Evolutionary conservation across 2,797 vertebrate species (phyloP).

Genomic region (Jordanella pulchra): DNA sequence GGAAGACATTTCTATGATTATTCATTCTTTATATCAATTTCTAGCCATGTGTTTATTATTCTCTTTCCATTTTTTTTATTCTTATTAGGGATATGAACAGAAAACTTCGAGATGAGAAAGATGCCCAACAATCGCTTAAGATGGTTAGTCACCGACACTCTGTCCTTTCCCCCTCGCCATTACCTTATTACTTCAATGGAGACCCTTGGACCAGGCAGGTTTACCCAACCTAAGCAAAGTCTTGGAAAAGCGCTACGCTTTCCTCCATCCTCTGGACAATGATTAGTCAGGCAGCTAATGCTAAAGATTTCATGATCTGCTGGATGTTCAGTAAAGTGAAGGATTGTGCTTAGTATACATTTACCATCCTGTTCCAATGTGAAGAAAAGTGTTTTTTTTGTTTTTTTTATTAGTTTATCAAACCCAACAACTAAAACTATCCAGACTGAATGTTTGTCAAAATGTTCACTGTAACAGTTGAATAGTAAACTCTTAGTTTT

Average conservation of each 20-base stretch:
- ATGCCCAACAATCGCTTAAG: slow-evolving; percentile 86
- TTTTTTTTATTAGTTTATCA: slow-evolving; percentile 41
- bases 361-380: slow-evolving; percentile 38
- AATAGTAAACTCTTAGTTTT: background rate
- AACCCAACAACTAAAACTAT: slow-evolving; percentile 11
- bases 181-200: slow-evolving; percentile 61
- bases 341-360: slow-evolving; percentile 35
- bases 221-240: slow-evolving; percentile 67
- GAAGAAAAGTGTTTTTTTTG: slow-evolving; percentile 19
- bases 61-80: slow-evolving; percentile 11
- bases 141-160: slow-evolving; percentile 81
- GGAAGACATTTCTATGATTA: background rate
- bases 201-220: slow-evolving; percentile 62
- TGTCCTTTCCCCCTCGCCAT: slow-evolving; percentile 54
- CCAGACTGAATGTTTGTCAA: slow-evolving; percentile 8
- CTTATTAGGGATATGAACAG: slow-evolving; percentile 92
- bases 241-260: slow-evolving; percentile 20
- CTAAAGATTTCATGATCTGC: slow-evolving; percentile 44
- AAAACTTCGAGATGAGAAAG: slow-evolving; percentile 90
- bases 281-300: slow-evolving; percentile 51
- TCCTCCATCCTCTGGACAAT: slow-evolving; percentile 44
- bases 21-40: background rate
- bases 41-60: background rate
- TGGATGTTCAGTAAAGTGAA: slow-evolving; percentile 31
- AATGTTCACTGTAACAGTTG: background rate